Conservation (phyloP, 1,140 invertebrate genomes). For the Asobara japonica region DNA sequence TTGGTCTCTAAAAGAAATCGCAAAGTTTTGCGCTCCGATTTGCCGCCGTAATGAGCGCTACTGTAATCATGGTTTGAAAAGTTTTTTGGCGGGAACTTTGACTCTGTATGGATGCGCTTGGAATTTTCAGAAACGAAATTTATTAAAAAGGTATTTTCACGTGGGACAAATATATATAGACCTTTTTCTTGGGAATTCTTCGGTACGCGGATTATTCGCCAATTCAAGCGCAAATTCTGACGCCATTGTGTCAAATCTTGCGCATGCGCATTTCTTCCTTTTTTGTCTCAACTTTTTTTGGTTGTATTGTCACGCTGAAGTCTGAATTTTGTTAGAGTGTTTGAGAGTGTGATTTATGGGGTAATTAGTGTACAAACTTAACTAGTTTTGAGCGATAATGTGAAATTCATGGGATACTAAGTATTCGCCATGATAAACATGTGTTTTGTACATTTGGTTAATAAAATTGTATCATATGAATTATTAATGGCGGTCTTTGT, state of each 20-base stretch:
- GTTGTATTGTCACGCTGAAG: background rate
- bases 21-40: too few species aligned
- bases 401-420: slow-evolving; percentile 1
- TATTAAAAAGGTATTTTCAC: too few species aligned
- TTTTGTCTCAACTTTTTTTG: background rate
- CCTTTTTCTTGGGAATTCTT: background rate
- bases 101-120: too few species aligned
- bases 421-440: background rate
- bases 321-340: background rate
- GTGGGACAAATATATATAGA: too few species aligned
- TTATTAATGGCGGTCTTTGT: background rate
- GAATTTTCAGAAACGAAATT: too few species aligned
- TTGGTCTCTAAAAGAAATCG: too few species aligned
- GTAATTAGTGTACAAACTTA: background rate
- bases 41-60: too few species aligned
- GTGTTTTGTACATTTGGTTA: slow-evolving; percentile 14
- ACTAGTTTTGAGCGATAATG: background rate
- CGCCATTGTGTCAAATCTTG: background rate
- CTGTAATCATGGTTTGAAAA: too few species aligned
- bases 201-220: background rate
- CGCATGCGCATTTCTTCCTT: too few species aligned
- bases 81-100: too few species aligned
- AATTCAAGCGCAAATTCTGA: background rate
- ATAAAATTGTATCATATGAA: slow-evolving; percentile 1
- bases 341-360: background rate